Evolutionary conservation across 2,113 vertebrate genomes (phyloP).

Genomic region (Equus quagga): DNA sequence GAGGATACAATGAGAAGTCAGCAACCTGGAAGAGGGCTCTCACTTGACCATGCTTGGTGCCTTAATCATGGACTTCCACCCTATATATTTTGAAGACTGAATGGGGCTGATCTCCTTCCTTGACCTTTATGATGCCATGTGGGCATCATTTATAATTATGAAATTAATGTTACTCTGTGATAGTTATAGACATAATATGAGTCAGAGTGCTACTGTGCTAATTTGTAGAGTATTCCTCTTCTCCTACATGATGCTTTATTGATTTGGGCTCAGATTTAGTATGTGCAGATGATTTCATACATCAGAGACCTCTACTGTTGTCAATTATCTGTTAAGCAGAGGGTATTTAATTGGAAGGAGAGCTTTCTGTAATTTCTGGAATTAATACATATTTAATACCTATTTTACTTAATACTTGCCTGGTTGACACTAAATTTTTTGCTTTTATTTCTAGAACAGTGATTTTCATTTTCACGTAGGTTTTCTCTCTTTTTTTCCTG

Average conservation of each 20-base stretch:
- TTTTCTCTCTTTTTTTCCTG: background rate
- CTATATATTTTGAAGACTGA: background rate
- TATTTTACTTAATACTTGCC: background rate
- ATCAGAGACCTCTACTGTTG: background rate
- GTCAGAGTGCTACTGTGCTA: background rate
- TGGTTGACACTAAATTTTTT: conserved; percentile 6
- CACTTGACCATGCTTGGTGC: background rate
- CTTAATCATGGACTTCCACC: background rate
- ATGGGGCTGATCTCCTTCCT: background rate
- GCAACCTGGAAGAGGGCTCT: background rate
- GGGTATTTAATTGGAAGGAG: background rate
- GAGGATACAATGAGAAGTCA: background rate
- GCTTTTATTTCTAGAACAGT: background rate
- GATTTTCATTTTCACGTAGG: conserved; percentile 12
- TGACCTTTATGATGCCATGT: background rate
- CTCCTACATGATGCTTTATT: background rate
- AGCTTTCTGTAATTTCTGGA: background rate
- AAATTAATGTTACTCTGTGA: background rate
- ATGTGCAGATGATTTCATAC: background rate
- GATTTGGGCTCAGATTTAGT: background rate
- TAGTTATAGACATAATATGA: background rate
- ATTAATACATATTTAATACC: background rate
- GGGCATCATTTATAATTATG: background rate
- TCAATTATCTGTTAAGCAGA: conserved; percentile 2
- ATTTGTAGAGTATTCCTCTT: background rate